These are phyloP conservation scores for Amblyraja radiata DNA, from an alignment of 2,797 vertebrate species.

Conservation along the genomic window DNA sequence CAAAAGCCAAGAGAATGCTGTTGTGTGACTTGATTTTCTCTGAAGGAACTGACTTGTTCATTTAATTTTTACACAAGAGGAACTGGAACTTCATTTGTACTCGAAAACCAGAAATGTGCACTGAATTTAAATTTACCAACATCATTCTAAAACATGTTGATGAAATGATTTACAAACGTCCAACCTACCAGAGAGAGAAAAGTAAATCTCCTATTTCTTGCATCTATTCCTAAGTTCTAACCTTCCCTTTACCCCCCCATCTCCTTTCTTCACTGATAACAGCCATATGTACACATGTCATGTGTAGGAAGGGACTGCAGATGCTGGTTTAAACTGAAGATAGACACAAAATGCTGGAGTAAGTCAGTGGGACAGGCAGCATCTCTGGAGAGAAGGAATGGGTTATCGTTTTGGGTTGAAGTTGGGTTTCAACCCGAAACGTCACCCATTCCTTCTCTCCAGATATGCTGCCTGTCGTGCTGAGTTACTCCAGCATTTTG, in stretches of 20 bases:
- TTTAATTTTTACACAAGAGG: neutral
- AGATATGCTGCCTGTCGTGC: no score
- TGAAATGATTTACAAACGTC: neutral
- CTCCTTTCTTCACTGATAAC: neutral
- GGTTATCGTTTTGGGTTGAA: no score
- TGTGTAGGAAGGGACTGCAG: neutral
- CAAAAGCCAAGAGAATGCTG: neutral
- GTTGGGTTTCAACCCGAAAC: no score
- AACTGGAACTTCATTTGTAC: neutral
- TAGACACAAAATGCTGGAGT: no score
- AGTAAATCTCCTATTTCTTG: neutral
- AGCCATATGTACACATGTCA: neutral
- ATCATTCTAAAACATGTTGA: neutral
- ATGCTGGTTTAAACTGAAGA: no score
- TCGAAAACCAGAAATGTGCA: neutral
- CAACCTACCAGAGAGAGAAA: neutral
- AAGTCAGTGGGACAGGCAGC: no score
- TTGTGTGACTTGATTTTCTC: constrained; percentile 16
- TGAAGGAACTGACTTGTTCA: constrained; percentile 17
- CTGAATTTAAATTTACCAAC: neutral
- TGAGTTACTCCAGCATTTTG: no score
- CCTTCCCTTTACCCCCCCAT: neutral
- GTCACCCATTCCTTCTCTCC: no score
- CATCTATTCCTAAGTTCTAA: neutral
- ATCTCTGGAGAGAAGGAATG: no score